Evolutionary conservation across 2,888 invertebrate species (phyloP).

Genomic region (Epistrophella euchroma): DNA sequence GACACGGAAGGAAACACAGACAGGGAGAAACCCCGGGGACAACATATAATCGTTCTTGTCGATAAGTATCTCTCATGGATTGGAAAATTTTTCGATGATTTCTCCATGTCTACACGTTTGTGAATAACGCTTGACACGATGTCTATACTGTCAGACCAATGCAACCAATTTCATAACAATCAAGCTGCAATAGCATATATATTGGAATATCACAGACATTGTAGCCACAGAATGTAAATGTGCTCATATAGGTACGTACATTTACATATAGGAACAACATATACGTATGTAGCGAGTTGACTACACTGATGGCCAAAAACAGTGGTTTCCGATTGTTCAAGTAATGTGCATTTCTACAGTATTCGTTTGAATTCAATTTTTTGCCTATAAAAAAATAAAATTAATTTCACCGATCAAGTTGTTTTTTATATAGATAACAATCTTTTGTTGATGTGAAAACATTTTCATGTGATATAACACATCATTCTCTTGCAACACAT

Average conservation of each 20-base stretch:
- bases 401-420: conserved; percentile 27
- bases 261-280: not conserved
- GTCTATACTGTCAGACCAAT: conserved; percentile 45
- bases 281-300: not conserved
- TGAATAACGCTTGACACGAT: conserved; percentile 69
- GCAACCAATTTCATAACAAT: conserved; percentile 67
- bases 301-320: conserved; percentile 13
- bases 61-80: conserved; percentile 70
- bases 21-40: conserved; percentile 55
- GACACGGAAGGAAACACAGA: not conserved
- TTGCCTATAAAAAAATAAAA: not conserved
- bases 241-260: not conserved
- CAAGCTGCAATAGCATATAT: conserved; percentile 22
- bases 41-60: conserved; percentile 69
- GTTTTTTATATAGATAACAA: conserved; percentile 1
- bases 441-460: conserved; percentile 1
- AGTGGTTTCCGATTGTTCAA: conserved; percentile 23
- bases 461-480: not conserved
- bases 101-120: conserved; percentile 68
- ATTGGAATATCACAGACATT: not conserved
- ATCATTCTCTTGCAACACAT: not conserved
- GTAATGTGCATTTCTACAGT: not conserved
- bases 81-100: conserved; percentile 65
- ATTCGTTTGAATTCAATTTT: not conserved
- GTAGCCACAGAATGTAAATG: not conserved